These are phyloP conservation scores for Brachionus paranguensis DNA, from an alignment of 1,140 invertebrate species.

Conservation along the genomic window DNA sequence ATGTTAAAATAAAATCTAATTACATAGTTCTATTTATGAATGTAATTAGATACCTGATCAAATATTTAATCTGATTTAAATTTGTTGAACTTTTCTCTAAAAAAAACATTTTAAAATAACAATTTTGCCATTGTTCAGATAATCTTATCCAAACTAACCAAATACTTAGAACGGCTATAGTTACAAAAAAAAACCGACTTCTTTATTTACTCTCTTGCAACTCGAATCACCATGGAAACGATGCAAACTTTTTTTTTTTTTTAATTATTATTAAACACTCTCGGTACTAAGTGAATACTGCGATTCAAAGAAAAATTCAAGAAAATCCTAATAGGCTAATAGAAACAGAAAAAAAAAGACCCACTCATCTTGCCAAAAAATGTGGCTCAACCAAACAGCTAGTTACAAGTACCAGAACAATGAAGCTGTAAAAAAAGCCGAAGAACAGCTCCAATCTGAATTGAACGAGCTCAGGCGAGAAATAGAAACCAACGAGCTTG, in stretches of 20 bases:
- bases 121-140: neutral
- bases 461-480: constrained; percentile 51
- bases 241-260: neutral
- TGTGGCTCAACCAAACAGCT: constrained; percentile 6
- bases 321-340: neutral
- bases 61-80: no score
- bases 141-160: neutral
- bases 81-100: no score
- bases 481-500: constrained; percentile 53
- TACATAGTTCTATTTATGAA: no score
- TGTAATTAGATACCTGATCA: no score
- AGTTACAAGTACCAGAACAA: constrained; percentile 25
- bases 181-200: constrained; percentile 26
- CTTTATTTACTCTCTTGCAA: constrained; percentile 11
- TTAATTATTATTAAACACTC: neutral
- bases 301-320: neutral
- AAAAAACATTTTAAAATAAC: no score
- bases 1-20: no score
- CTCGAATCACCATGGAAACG: neutral
- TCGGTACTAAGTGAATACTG: neutral
- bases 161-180: neutral
- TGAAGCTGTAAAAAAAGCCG: constrained; percentile 45
- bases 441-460: constrained; percentile 48
- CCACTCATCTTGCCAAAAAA: neutral
- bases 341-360: neutral